phyloP scores from a whole-genome alignment of 2,113 vertebrate species.

The Columba livia region DNA sequence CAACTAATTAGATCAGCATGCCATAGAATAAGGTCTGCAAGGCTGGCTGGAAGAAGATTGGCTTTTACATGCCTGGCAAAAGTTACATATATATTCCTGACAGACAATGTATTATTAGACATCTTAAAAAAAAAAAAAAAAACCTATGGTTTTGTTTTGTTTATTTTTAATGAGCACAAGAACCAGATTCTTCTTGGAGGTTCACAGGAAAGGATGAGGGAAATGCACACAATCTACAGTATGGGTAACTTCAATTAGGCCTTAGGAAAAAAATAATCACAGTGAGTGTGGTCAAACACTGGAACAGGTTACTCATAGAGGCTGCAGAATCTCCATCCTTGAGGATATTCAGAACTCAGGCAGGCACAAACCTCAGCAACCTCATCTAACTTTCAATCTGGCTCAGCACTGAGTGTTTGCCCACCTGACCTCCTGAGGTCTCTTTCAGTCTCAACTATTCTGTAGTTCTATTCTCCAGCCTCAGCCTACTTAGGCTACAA shows the following conservation, averaged over 20 bases:
- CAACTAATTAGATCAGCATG: not conserved
- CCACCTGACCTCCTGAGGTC: fast-evolving
- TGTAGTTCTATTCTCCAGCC: not conserved
- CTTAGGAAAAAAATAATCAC: not conserved
- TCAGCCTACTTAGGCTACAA: not conserved
- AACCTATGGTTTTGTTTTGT: too few species aligned
- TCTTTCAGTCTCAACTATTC: not conserved
- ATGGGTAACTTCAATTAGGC: not conserved
- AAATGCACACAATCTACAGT: not conserved
- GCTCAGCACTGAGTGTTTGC: not conserved
- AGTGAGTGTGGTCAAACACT: not conserved
- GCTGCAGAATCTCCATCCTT: not conserved
- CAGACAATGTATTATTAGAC: not conserved
- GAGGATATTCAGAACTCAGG: not conserved
- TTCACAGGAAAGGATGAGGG: not conserved
- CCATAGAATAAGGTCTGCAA: not conserved
- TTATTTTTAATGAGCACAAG: not conserved
- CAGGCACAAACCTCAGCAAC: not conserved
- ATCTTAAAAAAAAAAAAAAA: not conserved
- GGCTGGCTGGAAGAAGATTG: not conserved
- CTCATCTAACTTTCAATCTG: not conserved
- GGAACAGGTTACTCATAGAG: not conserved
- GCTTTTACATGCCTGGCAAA: not conserved
- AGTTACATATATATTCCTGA: not conserved
- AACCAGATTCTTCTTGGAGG: not conserved